Base-by-base conservation (phyloP, 2,797 vertebrate species). In the Pseudocheirus occidentalis region DNA sequence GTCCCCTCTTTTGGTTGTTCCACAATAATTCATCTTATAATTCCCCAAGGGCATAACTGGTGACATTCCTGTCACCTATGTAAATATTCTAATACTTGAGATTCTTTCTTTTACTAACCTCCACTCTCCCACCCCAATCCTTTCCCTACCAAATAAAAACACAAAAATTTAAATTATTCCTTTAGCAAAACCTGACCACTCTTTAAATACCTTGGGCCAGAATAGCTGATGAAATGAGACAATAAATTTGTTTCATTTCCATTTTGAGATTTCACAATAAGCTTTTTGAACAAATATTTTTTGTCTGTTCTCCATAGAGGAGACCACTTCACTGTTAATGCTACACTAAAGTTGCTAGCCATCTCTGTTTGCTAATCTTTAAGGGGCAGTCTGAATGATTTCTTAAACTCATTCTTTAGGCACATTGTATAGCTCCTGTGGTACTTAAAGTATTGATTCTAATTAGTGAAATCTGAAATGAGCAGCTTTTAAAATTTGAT, bases 61-160 rank as follows among this genome's bases (percentile, higher is more conserved):
- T 92, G 54, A 94, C 0, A 94, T 92, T 24, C 27, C 16, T 94
- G 12, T 62, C 29, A 16, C 81, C 91, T 81, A 0, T 29, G 18
- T 46, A 46, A 92, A 5, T 93, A 66, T 55, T 28, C n/a, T 24
- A 50, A 91, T 34, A 12, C 4, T 90, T 89, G 94, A 34, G 29
- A 27, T 27, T 81, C 55, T 21, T 94, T 29, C 24, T 91, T 93
- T 81, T 56, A n/a, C 4, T 54, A 6, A 54, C 66, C 52, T 55
- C n/a, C 91, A 58, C 27, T 5, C 34, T 13, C 34, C 13, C 34
- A 56, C 62, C 58, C 92, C 93, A 91, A 93, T 53, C 31, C 62
- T 94, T 73, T 92, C 95, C 92, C 50, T 95, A 93, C 91, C n/a
- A 55, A 95, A 90, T 73, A n/a, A 95, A 7, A 28, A 58, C 89